A percentile compares a stretch with the other conserved stretches of the same genome.
Conservation (phyloP, 1,140 invertebrate genomes). For the Hycleus phaleratus region DNA sequence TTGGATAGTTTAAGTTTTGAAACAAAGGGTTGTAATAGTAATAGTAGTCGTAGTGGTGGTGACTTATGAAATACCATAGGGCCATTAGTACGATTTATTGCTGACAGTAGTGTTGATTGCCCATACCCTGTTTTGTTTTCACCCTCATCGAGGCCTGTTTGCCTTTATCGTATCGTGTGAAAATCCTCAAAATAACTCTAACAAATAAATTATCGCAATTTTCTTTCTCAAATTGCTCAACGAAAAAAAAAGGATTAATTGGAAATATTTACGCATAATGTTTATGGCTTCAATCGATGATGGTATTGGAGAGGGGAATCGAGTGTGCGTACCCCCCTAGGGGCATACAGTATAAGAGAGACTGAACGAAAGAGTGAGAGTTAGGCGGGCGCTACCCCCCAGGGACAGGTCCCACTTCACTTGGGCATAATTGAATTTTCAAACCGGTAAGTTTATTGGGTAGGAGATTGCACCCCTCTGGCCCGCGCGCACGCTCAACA, state of each 20-base stretch:
- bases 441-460: slow-evolving; percentile 37
- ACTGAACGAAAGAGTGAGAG: background rate
- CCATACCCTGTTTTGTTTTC: slow-evolving; percentile 25
- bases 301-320: background rate
- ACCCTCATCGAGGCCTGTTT: slow-evolving; percentile 1
- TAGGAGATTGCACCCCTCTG: slow-evolving; percentile 28
- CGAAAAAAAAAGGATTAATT: no score
- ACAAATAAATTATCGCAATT: slow-evolving; percentile 6
- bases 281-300: no score
- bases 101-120: slow-evolving; percentile 33
- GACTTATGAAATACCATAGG: slow-evolving; percentile 41
- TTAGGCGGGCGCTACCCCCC: slow-evolving; percentile 9
- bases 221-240: no score
- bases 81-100: slow-evolving; percentile 40
- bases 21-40: slow-evolving; percentile 19
- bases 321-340: slow-evolving; percentile 4
- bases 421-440: slow-evolving; percentile 39
- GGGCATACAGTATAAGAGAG: no score
- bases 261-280: no score
- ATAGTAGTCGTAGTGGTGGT: slow-evolving; percentile 19
- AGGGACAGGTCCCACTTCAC: slow-evolving; percentile 27
- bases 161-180: background rate
- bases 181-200: slow-evolving; percentile 13
- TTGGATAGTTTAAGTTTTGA: no score
- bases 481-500: no score